A percentile compares a stretch with the other conserved stretches of the same genome.
These are phyloP conservation scores for Microchrysa polita DNA, from an alignment of 2,888 invertebrate genomes.

Conservation along the genomic window DNA sequence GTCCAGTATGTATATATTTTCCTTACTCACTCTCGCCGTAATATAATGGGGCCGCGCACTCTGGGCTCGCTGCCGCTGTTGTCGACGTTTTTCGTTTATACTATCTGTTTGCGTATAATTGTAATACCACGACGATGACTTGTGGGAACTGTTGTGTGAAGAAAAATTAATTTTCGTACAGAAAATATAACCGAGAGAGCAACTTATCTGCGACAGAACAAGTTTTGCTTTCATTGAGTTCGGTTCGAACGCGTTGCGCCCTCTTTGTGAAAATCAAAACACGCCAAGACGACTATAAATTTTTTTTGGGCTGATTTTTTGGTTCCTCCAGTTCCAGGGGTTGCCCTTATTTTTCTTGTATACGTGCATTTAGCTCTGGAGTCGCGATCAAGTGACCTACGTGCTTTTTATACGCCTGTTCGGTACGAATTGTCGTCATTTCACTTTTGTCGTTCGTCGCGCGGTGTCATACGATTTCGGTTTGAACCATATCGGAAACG, in stretches of 20 bases:
- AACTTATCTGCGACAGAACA: slow-evolving; percentile 43
- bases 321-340: slow-evolving; percentile 11
- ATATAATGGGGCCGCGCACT: too few relatives aligned
- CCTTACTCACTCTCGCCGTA: too few relatives aligned
- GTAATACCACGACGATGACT: background rate
- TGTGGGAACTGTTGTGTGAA: background rate
- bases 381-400: slow-evolving; percentile 22
- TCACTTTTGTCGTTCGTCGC: slow-evolving; percentile 4
- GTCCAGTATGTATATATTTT: too few relatives aligned
- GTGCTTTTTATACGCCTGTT: slow-evolving; percentile 37
- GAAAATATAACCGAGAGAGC: slow-evolving; percentile 39
- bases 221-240: slow-evolving; percentile 44
- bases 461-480: slow-evolving; percentile 11
- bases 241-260: slow-evolving; percentile 16
- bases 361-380: background rate
- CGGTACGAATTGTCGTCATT: slow-evolving; percentile 10
- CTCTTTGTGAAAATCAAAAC: slow-evolving; percentile 10
- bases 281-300: slow-evolving; percentile 32
- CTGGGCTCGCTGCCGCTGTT: slow-evolving; percentile 8
- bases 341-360: slow-evolving; percentile 29
- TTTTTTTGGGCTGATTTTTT: background rate
- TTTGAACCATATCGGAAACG: slow-evolving; percentile 22
- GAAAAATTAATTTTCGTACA: background rate
- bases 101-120: background rate
- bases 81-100: slow-evolving; percentile 26